Evolutionary conservation across 2,797 vertebrate species (phyloP), one percentile per base, ranked within the genome.

Genomic region (Acipenser ruthenus): DNA sequence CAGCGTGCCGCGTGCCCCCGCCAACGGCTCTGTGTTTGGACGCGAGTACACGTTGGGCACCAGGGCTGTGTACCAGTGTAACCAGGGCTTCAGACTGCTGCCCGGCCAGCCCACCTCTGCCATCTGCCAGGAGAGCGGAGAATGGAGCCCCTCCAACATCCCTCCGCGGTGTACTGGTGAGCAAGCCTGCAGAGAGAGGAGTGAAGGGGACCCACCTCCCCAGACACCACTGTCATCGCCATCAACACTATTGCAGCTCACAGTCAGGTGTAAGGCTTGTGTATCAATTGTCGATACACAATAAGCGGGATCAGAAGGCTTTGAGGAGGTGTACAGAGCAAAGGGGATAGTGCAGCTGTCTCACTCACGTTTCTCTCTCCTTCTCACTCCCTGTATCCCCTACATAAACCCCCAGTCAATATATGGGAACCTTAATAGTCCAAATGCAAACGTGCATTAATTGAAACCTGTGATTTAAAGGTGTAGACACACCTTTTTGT

Each of bases 1-100:
- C 51, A 96, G 97, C 6, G 91, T 96, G 72, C 97, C 95, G 9
- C 75, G 86, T 49, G 88, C 94, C 56, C 96, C 95, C 0, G 86
- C 88, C 69, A 96, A 97, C 0, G 96, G 97, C 0, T 86, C 93
- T 1, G 91, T 96, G 6, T 90, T 90, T 12, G 95, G 95, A 48
- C 94, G 95, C 78, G 95, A 96, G 80, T 98, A 97, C 79, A 95
- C 94, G 0, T 84, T 98, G 50, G 93, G 95, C 1, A 92, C 92
- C 15, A 93, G 82, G 67, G 94, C 94, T 0, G 62, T 90, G 50
- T 99, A 96, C 81, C 90, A 88, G 55, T 99, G 97, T 78, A 91
- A 90, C 65, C 86, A 91, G 1, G 97, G 97, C 65, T 98, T 96
- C 82, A 88, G 91, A 60, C 86, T 99, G 51, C 81, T 88, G 6